Base-by-base conservation (phyloP, 64 coral and sea anemone species). In the Pachyseris speciosa region DNA sequence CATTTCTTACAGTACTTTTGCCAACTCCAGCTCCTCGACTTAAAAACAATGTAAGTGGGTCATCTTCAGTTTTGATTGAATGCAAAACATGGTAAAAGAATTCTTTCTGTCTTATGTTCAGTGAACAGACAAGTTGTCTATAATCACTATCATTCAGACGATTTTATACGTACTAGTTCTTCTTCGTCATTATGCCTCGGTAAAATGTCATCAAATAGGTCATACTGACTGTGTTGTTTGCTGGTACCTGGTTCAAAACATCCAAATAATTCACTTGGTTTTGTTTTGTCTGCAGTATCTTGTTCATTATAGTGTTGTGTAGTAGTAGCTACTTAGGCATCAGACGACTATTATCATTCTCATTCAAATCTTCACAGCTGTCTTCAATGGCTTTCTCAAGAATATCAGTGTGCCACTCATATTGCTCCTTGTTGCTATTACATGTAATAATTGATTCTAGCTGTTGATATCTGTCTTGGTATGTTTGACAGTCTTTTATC, bases 301-400 rank as follows among this genome's bases (percentile, higher is more conserved):
- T 67, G 74, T 67, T 90, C 87, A 79, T 90, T 43, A 41, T 9
- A 40, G 67, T 90, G 72, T 68, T 80, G 55, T 78, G 87, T n/a
- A 80, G 41, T 80, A 17, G 74, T 73, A 22, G 81, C 55, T 26
- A 81, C 77, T n/a, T n/a, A n/a, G n/a, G n/a, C n/a, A n/a, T n/a
- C n/a, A n/a, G n/a, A n/a, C n/a, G n/a, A n/a, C n/a, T n/a, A n/a
- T n/a, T n/a, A n/a, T n/a, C n/a, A n/a, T n/a, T n/a, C n/a, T n/a
- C n/a, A n/a, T n/a, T n/a, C n/a, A n/a, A n/a, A n/a, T n/a, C n/a
- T n/a, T n/a, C n/a, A n/a, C n/a, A n/a, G n/a, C n/a, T n/a, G n/a
- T n/a, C n/a, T n/a, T n/a, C n/a, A n/a, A n/a, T n/a, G n/a, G n/a
- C n/a, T n/a, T n/a, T n/a, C n/a, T n/a, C n/a, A n/a, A n/a, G n/a